phyloP scores from a whole-genome alignment of 2,797 vertebrate genomes.

The Florisuga fusca region DNA sequence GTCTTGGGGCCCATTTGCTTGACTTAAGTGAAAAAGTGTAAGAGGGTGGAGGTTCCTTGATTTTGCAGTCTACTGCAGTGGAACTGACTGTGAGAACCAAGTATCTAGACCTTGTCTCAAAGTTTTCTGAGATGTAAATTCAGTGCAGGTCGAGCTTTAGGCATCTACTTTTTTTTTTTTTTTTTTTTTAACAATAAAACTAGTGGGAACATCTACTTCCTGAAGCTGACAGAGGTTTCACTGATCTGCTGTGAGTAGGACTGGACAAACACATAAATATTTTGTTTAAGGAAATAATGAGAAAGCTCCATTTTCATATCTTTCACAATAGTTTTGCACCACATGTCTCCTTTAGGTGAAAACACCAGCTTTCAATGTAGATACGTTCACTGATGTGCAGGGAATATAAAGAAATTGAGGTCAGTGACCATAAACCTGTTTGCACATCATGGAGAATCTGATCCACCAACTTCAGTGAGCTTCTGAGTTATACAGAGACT shows the following conservation, averaged over 20 bases:
- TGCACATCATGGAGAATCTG: neutral
- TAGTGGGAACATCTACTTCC: neutral
- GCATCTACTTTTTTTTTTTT: neutral
- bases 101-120: neutral
- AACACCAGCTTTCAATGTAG: neutral
- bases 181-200: neutral
- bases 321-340: neutral
- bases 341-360: neutral
- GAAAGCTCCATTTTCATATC: neutral
- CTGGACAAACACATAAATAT: neutral
- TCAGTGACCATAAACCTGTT: neutral
- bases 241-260: fast-evolving
- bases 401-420: neutral
- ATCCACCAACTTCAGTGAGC: neutral
- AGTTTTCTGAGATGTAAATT: neutral
- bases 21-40: neutral
- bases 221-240: neutral
- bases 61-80: neutral
- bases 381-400: neutral
- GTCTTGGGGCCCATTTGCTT: neutral
- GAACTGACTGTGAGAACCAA: neutral
- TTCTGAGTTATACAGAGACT: neutral
- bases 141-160: neutral
- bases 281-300: conserved; percentile 30
- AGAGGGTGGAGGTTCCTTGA: neutral